Base-by-base conservation (phyloP, 2,797 vertebrate species). In the Neoniphon sammara region DNA sequence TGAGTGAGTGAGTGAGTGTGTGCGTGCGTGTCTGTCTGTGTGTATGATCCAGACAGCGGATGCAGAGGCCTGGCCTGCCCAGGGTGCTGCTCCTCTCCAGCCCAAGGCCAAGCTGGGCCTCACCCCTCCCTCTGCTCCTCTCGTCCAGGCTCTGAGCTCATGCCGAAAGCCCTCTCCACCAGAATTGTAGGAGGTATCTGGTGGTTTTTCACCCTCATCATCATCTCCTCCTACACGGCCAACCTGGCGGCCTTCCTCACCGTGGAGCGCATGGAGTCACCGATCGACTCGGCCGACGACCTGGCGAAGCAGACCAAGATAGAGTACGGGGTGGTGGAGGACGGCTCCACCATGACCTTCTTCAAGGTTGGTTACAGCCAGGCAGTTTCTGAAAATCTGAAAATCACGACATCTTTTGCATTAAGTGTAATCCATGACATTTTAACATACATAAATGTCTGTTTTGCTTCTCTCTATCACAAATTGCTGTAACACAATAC, bases 141-240 rank as follows among this genome's bases (percentile, higher is more conserved):
- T 96, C 84, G 85, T 81, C 94, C 93, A 99, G 98, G 98, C 95
- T 99, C 98, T 95, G 98, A 99, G 93, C 97, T 99, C 92, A 99
- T 99, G 97, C 97, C 98, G 84, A 99, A 98, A 96, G 98, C 98
- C 85, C 96, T 99, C 85, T 99, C 98, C 92, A 99, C 98, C 94
- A 97, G 98, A 94, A 99, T 99, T 94, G 97, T 99, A 88, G 97
- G 98, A 92, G 98, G 97, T 91, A 99, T 99, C 94, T 99, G 98
- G 98, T 99, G 97, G 98, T 99, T 99, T 96, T 99, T 99, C 93
- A 99, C 97, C 68, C 96, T 99, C 93, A 99, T 99, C 96, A 99
- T 99, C 95, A 98, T 99, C 95, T 99, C 97, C 80, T 99, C 98
- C 88, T 99, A 99, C 88, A 99, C 98, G 87, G 97, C 98, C 91